Base-by-base conservation (phyloP, 2,888 invertebrate genomes). In the Cynaeus angustus region DNA sequence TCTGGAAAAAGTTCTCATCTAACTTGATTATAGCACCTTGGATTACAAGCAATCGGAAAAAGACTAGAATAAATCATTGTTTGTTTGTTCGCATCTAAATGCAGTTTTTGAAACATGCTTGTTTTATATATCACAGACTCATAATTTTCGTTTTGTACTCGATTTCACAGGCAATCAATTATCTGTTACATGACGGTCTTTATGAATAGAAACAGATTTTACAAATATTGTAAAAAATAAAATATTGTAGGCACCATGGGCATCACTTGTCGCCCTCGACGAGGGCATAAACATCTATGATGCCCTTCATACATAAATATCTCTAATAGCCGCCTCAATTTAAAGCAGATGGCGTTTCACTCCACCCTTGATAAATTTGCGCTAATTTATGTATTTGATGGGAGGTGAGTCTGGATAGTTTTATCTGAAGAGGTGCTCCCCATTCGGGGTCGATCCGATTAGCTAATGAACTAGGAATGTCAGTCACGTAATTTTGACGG, bases 391-490 rank as follows among this genome's bases (percentile, higher is more conserved):
- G 77, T 73, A 75, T 77, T 74, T 48, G 61, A 59, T 55, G 53
- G 33, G 48, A 46, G 46, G 46, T 46, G 46, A 46, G 33, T 53
- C 59, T 59, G 59, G 45, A 59, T 56, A 43, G 56, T 68, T 61
- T 56, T 58, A 56, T 58, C 48, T 41, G 16, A 7, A 7, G 21
- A 10, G 56, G 37, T 14, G 21, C 16, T 28, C 14, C 59, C 52
- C 26, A 14, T 13, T n/a, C 16, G 56, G 68, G 68, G 66, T 21
- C 33, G 45, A 66, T 68, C 53, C 53, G 75, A 75, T 77, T 74
- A 75, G 71, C 75, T 77, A 74, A 77, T 77, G 77, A 77, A 74
- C 73, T 77, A 71, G 66, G 77, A 75, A 77, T 77, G 77, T 75
- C 75, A 72, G 77, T 74, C 77, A 77, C 77, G 77, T 77, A 74